Conservation (phyloP, 1,140 invertebrate genomes). For the Cecropterus lyciades region DNA sequence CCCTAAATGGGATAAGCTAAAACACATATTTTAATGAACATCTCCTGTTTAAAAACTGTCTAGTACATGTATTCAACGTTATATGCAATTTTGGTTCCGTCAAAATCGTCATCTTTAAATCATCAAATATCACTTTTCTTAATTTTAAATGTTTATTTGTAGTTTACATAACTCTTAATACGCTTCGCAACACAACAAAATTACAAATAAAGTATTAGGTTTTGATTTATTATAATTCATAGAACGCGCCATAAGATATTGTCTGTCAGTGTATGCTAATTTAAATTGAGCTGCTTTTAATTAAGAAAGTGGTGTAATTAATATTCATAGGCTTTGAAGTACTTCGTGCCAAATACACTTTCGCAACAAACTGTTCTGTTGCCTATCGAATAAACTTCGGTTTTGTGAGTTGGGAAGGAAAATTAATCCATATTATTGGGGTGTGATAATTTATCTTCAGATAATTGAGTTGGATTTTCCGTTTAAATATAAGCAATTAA, state of each 20-base stretch:
- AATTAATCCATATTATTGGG: background rate
- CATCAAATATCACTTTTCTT: no score
- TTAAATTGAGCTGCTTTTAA: conserved; percentile 22
- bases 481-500: no score
- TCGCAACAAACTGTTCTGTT: background rate
- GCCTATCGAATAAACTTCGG: background rate
- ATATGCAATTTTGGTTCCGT: no score
- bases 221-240: conserved; percentile 21
- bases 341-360: background rate
- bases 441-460: no score
- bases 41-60: no score
- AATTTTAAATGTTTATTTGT: no score
- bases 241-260: conserved; percentile 7
- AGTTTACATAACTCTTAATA: no score
- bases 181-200: background rate
- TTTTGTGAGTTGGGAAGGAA: background rate
- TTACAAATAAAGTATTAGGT: conserved; percentile 17
- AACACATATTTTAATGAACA: no score
- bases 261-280: conserved; percentile 34
- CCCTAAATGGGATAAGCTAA: no score
- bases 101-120: no score
- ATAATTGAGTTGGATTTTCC: no score
- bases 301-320: conserved; percentile 34
- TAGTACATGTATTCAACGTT: no score
- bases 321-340: conserved; percentile 31